phyloP scores from a whole-genome alignment of 2,888 invertebrate species.

The Tetragonula carbonaria region DNA sequence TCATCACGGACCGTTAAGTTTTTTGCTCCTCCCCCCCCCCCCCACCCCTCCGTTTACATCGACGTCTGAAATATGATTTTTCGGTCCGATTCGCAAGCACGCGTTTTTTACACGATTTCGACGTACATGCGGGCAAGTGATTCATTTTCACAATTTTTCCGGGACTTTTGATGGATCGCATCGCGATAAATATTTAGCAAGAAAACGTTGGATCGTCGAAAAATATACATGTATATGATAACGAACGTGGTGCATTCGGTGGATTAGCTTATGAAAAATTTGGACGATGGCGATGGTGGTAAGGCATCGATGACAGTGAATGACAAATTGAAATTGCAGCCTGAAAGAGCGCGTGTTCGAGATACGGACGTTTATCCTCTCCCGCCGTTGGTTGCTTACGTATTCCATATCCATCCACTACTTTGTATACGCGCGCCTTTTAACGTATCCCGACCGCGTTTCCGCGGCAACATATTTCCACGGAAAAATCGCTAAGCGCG shows the following conservation, averaged over 20 bases:
- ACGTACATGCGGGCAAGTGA: too few species aligned
- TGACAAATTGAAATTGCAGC: conserved; percentile 53
- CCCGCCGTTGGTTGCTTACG: conserved; percentile 12
- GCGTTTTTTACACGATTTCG: neutral
- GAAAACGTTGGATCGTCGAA: neutral
- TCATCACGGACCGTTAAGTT: neutral
- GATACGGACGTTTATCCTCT: conserved; percentile 38
- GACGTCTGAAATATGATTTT: neutral
- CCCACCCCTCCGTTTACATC: too few species aligned
- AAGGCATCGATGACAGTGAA: conserved; percentile 47
- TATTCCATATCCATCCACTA: conserved; percentile 37
- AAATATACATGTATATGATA: conserved; percentile 7
- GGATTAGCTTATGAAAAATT: conserved; percentile 49
- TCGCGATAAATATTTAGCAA: conserved; percentile 22
- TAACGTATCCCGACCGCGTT: conserved; percentile 14
- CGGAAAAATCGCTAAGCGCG: neutral
- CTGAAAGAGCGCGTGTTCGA: conserved; percentile 15
- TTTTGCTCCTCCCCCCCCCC: too few species aligned
- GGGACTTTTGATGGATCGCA: neutral
- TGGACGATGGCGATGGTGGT: conserved; percentile 9
- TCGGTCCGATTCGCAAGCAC: neutral
- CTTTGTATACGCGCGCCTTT: conserved; percentile 14
- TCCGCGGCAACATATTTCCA: neutral
- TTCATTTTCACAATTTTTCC: neutral
- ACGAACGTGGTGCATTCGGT: conserved; percentile 32